phyloP scores from a whole-genome alignment of 1,140 invertebrate species.

The Euwallacea similis region DNA sequence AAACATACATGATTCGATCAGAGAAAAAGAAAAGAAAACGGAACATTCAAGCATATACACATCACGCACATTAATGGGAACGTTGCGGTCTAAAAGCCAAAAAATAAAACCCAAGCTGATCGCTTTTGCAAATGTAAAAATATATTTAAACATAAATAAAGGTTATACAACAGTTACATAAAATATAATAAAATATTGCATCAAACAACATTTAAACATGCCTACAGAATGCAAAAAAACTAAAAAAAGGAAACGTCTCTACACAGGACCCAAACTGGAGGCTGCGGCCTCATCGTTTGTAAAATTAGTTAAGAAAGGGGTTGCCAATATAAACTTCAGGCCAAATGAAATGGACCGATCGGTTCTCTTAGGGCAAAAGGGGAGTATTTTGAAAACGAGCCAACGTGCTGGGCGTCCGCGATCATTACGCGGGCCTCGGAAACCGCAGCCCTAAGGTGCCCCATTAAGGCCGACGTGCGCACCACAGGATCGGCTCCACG shows the following conservation, averaged over 20 bases:
- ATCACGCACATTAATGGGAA: slow-evolving; percentile 34
- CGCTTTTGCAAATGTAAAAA: slow-evolving; percentile 55
- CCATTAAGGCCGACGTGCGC: no score
- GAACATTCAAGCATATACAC: slow-evolving; percentile 37
- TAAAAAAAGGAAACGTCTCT: slow-evolving; percentile 41
- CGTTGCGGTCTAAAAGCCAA: not conserved
- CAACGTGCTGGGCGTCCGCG: no score
- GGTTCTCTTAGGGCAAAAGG: no score
- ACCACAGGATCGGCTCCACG: no score
- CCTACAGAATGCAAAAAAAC: slow-evolving; percentile 49
- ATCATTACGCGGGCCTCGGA: no score
- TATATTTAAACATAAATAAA: slow-evolving; percentile 57
- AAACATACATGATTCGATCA: slow-evolving; percentile 22
- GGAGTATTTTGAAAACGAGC: no score
- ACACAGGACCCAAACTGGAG: slow-evolving; percentile 48
- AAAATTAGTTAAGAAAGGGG: slow-evolving; percentile 39
- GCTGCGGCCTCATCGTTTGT: slow-evolving; percentile 6
- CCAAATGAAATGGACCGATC: slow-evolving; percentile 4
- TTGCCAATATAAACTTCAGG: slow-evolving; percentile 44
- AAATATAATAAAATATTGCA: slow-evolving; percentile 55
- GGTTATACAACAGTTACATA: slow-evolving; percentile 54
- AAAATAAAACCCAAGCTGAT: slow-evolving; percentile 54
- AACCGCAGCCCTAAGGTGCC: no score
- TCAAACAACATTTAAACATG: slow-evolving; percentile 54
- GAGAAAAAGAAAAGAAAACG: slow-evolving; percentile 20